Percentiles rank a stretch among this genome's conserved stretches.
phyloP scores from a whole-genome alignment of 2,113 vertebrate genomes.

The Zosterops japonicus region DNA sequence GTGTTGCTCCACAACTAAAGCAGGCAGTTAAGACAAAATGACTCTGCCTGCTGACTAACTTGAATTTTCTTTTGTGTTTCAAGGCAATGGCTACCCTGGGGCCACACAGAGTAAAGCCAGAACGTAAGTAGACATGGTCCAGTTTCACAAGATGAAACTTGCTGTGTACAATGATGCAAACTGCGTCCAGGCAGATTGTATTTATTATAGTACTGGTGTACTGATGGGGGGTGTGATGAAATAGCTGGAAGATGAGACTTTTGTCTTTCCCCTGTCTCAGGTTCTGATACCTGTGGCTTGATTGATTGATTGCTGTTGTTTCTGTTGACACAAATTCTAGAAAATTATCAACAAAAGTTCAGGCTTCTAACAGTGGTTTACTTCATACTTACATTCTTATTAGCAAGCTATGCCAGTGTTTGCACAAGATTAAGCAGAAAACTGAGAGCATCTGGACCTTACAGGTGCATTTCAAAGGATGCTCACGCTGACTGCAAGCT shows the following conservation, averaged over 20 bases:
- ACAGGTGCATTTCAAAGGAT: background rate
- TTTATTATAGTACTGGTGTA: background rate
- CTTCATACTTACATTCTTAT: background rate
- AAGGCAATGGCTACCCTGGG: slow-evolving; percentile 93
- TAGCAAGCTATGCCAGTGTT: background rate
- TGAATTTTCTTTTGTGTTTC: background rate
- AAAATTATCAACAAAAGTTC: background rate
- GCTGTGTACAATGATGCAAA: background rate
- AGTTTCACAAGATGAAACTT: background rate
- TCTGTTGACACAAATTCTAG: background rate
- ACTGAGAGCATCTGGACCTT: background rate
- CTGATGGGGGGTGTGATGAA: background rate
- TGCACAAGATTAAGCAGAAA: background rate
- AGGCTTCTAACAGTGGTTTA: background rate
- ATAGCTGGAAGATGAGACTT: background rate
- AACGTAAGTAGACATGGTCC: slow-evolving; percentile 80
- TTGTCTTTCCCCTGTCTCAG: background rate
- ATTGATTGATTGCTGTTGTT: background rate
- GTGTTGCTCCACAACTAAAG: background rate
- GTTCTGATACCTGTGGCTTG: background rate
- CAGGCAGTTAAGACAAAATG: background rate
- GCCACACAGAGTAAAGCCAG: slow-evolving; percentile 89
- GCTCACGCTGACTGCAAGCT: background rate
- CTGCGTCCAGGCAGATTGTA: background rate
- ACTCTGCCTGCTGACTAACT: background rate